Conservation (phyloP, 2,888 invertebrate genomes). For the Hypercompe scribonia region DNA sequence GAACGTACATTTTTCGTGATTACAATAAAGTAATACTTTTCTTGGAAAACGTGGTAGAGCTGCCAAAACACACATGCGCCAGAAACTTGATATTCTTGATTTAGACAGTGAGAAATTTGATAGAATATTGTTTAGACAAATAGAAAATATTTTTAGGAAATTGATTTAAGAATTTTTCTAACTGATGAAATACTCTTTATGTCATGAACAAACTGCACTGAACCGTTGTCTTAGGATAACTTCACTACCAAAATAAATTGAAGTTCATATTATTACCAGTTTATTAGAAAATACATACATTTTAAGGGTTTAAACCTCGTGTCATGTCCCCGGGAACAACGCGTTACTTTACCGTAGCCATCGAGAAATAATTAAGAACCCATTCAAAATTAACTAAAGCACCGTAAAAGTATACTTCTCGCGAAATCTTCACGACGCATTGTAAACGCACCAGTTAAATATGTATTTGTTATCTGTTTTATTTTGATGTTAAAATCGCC, state of each 20-base stretch:
- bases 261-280: too few species aligned
- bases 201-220: neutral
- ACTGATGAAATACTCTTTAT: neutral
- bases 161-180: neutral
- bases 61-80: constrained; percentile 35
- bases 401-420: constrained; percentile 14
- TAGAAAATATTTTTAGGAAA: constrained; percentile 10
- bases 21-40: constrained; percentile 31
- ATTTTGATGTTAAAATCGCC: constrained; percentile 43
- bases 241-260: too few species aligned
- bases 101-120: constrained; percentile 15
- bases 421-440: constrained; percentile 28
- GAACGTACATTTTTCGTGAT: constrained; percentile 25
- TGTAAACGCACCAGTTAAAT: constrained; percentile 34
- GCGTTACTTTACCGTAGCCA: neutral
- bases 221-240: too few species aligned
- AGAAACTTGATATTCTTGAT: constrained; percentile 20
- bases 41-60: constrained; percentile 19
- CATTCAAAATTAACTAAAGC: constrained; percentile 35
- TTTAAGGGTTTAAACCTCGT: neutral
- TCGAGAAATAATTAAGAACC: constrained; percentile 23
- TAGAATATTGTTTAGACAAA: constrained; percentile 31
- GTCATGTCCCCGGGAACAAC: neutral
- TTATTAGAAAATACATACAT: neutral
- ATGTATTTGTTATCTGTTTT: constrained; percentile 36